phyloP scores from a whole-genome alignment of 2,888 invertebrate genomes.

The Pachliopta kotzebuea region DNA sequence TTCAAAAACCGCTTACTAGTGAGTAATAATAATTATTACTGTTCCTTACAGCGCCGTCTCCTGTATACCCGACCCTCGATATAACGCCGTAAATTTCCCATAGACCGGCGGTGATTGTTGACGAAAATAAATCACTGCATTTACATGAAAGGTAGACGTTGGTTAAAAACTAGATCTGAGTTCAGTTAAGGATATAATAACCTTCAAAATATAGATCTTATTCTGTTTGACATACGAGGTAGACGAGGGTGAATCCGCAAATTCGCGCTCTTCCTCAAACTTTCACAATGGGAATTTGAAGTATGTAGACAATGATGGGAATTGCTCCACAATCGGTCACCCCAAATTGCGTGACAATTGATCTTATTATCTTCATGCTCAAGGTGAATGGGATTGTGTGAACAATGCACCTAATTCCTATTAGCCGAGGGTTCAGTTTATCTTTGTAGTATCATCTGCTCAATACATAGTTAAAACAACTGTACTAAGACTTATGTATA shows the following conservation, averaged over 20 bases:
- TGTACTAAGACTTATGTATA: no score
- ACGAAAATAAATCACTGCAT: conserved; percentile 74
- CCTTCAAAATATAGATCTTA: conserved; percentile 37
- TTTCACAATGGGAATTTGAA: conserved; percentile 42
- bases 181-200: conserved; percentile 30
- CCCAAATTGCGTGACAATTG: conserved; percentile 70
- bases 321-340: conserved; percentile 46
- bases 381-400: conserved; percentile 52
- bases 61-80: conserved; percentile 57
- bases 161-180: conserved; percentile 62
- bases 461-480: neutral
- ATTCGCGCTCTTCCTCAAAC: conserved; percentile 70
- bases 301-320: conserved; percentile 48
- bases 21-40: conserved; percentile 32
- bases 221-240: neutral
- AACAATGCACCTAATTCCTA: conserved; percentile 54
- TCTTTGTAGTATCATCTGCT: conserved; percentile 56
- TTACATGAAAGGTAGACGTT: conserved; percentile 48
- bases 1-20: conserved; percentile 6
- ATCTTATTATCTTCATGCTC: conserved; percentile 61
- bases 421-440: conserved; percentile 44
- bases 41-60: conserved; percentile 32
- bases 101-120: conserved; percentile 63
- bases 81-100: conserved; percentile 75
- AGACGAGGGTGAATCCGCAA: no score